Conservation (phyloP, 2,113 vertebrate genomes). For the Lynx canadensis region DNA sequence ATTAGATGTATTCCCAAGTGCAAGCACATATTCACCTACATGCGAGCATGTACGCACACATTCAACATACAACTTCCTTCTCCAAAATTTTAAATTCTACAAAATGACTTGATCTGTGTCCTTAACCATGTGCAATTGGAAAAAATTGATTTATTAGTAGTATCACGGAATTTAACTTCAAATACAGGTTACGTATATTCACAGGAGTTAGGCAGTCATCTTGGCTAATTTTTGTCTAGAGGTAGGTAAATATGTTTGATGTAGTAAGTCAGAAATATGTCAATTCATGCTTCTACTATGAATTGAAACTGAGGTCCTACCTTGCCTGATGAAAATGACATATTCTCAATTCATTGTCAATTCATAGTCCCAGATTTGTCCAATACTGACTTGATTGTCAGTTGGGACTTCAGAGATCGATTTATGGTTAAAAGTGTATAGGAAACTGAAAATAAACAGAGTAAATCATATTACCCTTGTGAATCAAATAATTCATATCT, state of each 20-base stretch:
- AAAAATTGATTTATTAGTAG: background rate
- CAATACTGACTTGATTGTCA: background rate
- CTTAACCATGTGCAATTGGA: background rate
- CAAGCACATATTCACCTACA: background rate
- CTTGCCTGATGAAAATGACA: background rate
- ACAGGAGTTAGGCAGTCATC: background rate
- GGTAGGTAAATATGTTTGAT: background rate
- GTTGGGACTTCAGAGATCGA: background rate
- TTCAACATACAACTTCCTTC: background rate
- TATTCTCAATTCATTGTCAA: background rate
- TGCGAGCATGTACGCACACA: fast-evolving
- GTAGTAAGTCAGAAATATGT: background rate
- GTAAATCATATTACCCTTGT: background rate
- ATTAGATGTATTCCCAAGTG: background rate
- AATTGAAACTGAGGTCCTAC: background rate
- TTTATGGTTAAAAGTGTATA: background rate
- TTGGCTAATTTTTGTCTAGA: background rate
- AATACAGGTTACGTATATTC: background rate
- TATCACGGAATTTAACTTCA: background rate
- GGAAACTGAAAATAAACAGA: background rate
- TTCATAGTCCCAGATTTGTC: background rate
- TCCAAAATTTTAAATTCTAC: background rate
- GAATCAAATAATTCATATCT: background rate
- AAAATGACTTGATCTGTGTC: background rate
- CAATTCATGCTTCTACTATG: too few species aligned